Evolutionary conservation across 2,113 vertebrate genomes (phyloP).

Genomic region (Glareola pratincola): DNA sequence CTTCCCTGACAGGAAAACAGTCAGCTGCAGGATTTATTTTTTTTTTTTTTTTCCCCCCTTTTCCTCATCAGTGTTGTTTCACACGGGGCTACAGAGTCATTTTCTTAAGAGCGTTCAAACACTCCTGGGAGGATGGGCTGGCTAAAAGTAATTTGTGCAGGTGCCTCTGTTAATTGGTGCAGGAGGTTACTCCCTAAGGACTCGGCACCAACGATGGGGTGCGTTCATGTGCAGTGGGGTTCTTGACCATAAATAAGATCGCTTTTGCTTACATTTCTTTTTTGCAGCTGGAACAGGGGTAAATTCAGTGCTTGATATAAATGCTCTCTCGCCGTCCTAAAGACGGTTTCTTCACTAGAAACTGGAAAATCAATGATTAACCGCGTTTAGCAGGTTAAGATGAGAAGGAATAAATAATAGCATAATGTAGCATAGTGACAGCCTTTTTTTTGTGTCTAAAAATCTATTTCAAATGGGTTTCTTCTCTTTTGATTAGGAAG

Average conservation of each 20-base stretch:
- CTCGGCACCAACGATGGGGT: fast-evolving
- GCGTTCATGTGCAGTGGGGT: neutral
- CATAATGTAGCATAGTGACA: neutral
- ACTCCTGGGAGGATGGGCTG: neutral
- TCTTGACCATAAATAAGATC: neutral
- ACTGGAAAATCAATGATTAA: neutral
- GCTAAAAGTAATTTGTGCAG: neutral
- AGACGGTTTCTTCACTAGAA: neutral
- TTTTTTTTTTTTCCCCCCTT: neutral
- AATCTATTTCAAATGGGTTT: neutral
- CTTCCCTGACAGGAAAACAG: neutral
- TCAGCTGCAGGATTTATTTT: neutral
- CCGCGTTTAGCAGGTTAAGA: neutral
- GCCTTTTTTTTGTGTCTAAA: neutral
- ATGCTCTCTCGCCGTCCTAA: neutral
- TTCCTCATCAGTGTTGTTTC: neutral
- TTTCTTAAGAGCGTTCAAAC: neutral
- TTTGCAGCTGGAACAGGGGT: neutral
- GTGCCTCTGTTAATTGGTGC: neutral
- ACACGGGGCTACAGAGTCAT: neutral
- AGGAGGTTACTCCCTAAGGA: neutral
- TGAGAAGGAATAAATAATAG: neutral
- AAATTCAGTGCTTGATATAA: neutral
- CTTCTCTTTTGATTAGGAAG: neutral
- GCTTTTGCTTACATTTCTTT: neutral